Percentiles rank a stretch among this genome's conserved stretches.
Evolutionary conservation across 1,140 invertebrate genomes (phyloP).

Genomic region (Zaprionus lachaisei): DNA sequence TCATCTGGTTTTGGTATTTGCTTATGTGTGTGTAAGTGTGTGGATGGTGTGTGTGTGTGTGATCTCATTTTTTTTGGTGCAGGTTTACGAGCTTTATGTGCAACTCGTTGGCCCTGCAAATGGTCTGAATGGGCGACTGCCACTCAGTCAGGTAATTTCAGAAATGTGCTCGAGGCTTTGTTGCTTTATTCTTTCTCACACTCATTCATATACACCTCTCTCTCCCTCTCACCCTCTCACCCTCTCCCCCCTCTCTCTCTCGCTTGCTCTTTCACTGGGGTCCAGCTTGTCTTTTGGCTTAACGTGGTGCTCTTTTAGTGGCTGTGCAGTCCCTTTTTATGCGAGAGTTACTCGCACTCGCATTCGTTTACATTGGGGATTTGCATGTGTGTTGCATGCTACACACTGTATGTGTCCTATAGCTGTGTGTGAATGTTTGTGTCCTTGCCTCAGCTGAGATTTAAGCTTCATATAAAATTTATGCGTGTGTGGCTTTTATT

Average conservation of each 20-base stretch:
- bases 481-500: slow-evolving; percentile 70
- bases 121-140: slow-evolving; percentile 35
- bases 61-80: slow-evolving; percentile 3
- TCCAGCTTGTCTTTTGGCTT: slow-evolving; percentile 68
- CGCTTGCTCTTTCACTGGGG: slow-evolving; percentile 16
- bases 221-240: neutral
- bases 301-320: slow-evolving; percentile 57
- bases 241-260: too few relatives aligned
- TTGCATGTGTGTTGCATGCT: slow-evolving; percentile 73
- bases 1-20: slow-evolving; percentile 1
- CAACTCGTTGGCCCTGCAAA: slow-evolving; percentile 39
- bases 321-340: slow-evolving; percentile 67
- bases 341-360: slow-evolving; percentile 58
- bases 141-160: slow-evolving; percentile 77
- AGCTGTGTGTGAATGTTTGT: slow-evolving; percentile 18
- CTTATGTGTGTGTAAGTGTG: neutral
- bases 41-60: neutral
- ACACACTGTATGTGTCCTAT: slow-evolving; percentile 8
- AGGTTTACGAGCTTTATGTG: slow-evolving; percentile 34
- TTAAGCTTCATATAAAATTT: slow-evolving; percentile 81
- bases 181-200: slow-evolving; percentile 15
- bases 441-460: slow-evolving; percentile 68
- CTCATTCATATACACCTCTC: too few relatives aligned
- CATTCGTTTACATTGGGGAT: slow-evolving; percentile 78
- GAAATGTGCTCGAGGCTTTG: slow-evolving; percentile 54